These are phyloP conservation scores for Cheilosia variabilis DNA, from an alignment of 2,888 invertebrate species.

Conservation along the genomic window DNA sequence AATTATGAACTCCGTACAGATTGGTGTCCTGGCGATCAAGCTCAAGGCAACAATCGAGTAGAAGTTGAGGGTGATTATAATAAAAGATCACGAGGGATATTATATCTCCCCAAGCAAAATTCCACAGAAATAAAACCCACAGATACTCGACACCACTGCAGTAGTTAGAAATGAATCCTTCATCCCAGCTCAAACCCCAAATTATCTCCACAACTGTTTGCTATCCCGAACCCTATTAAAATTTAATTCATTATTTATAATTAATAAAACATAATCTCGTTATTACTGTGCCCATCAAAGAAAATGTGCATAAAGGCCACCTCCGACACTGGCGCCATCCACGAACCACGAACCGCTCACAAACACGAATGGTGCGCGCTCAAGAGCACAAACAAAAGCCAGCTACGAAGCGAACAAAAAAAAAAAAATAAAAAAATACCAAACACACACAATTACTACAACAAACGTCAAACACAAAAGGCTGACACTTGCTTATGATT, in stretches of 20 bases:
- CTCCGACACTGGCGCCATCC: slow-evolving; percentile 61
- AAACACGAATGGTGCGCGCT: slow-evolving; percentile 46
- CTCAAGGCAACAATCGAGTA: too few relatives aligned
- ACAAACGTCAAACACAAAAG: slow-evolving; percentile 71
- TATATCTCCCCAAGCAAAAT: too few relatives aligned
- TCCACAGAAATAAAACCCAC: neutral
- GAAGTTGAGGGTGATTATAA: too few relatives aligned
- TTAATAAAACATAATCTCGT: slow-evolving; percentile 66
- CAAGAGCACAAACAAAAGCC: slow-evolving; percentile 42
- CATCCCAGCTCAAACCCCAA: neutral
- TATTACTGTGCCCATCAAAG: slow-evolving; percentile 48
- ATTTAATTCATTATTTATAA: slow-evolving; percentile 51
- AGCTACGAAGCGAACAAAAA: neutral
- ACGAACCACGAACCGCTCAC: slow-evolving; percentile 5
- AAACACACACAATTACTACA: slow-evolving; percentile 49
- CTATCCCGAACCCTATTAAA: slow-evolving; percentile 8
- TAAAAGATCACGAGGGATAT: too few relatives aligned
- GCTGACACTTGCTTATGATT: slow-evolving; percentile 74
- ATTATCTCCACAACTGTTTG: neutral
- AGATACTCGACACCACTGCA: too few relatives aligned
- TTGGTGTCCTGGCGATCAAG: too few relatives aligned
- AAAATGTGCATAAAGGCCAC: slow-evolving; percentile 26
- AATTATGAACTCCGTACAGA: too few relatives aligned
- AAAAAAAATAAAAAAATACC: slow-evolving; percentile 3
- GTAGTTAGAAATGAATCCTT: neutral